These are phyloP conservation scores for Drepana arcuata DNA, from an alignment of 1,140 invertebrate genomes.

Conservation along the genomic window DNA sequence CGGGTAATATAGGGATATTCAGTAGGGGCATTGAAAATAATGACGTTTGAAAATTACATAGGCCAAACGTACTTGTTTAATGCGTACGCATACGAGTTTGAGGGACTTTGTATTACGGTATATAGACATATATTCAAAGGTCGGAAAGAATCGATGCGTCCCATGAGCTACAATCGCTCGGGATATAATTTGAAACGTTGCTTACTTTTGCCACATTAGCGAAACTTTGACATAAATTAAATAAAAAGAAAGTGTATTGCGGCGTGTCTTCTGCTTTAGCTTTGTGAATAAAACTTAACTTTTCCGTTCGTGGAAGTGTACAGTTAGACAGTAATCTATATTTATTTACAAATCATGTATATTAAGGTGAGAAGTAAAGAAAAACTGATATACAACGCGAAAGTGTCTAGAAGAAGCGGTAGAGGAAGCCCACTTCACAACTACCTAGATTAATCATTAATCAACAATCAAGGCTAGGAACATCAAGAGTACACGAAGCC, in stretches of 20 bases:
- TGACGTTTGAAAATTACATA: too few relatives aligned
- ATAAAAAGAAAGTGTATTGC: too few relatives aligned
- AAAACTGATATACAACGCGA: too few relatives aligned
- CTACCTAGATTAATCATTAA: too few relatives aligned
- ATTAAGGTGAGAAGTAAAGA: too few relatives aligned
- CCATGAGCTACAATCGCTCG: conserved; percentile 12
- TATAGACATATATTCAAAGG: conserved; percentile 5
- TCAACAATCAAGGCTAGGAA: too few relatives aligned
- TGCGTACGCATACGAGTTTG: not conserved
- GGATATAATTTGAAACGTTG: conserved; percentile 8
- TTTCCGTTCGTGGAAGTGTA: too few relatives aligned
- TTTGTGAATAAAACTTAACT: not conserved
- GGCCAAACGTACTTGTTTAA: not conserved
- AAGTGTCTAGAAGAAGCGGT: too few relatives aligned
- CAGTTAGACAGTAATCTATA: too few relatives aligned
- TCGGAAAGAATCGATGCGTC: conserved; percentile 16
- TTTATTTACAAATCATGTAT: not conserved
- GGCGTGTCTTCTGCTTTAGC: not conserved
- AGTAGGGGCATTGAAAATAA: not conserved
- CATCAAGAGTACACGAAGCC: too few relatives aligned
- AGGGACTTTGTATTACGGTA: conserved; percentile 9
- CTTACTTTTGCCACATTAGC: not conserved
- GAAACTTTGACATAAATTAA: too few relatives aligned
- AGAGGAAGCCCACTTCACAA: too few relatives aligned
- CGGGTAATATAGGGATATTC: not conserved